Base-by-base conservation (phyloP, 2,797 vertebrate genomes). In the Coendou prehensilis region DNA sequence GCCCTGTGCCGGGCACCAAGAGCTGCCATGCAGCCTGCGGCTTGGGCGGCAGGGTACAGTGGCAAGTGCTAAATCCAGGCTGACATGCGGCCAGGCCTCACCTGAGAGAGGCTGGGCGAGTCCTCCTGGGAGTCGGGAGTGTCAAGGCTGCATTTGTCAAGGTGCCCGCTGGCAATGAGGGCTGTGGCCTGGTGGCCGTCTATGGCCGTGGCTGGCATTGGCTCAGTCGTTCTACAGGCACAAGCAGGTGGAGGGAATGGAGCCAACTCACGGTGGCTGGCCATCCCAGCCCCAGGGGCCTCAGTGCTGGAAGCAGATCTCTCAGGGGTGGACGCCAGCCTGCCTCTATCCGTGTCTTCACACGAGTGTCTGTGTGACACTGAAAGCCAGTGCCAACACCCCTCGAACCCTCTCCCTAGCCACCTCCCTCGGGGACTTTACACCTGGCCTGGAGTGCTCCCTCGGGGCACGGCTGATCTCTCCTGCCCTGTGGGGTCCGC, bases 201-300 rank as follows among this genome's bases (percentile, higher is more conserved):
- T 79, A 26, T n/a, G 28, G 28, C n/a, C 8, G 3, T 4, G 8
- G 14, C 52, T 59, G 80, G 11, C 2, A 6, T 14, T 69, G 3
- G 9, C 41, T 50, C 14, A 71, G 45, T 61, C 4, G 8, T 52
- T 64, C 81, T 64, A 37, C 23, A 28, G n/a, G 63, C 4, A 2
- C 33, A 8, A 54, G 45, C 22, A 54, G 54, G 23, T 54, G 30
- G 56, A 26, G 22, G 14, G 33, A 52, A 33, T 4, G 5, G 7
- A 23, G 4, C 52, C 85, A 41, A 6, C 33, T 75, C n/a, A 15
- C 0, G 4, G 4, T 17, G 22, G 23, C 15, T 2, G 13, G 41
- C 45, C 26, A 1, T 28, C 41, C 6, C 0, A 0, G 30, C 20
- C 41, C 11, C 13, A 23, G 37, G 71, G 71, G 5, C 11, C 17